Conservation (phyloP, 2,888 invertebrate genomes). For the Nowickia ferox region DNA sequence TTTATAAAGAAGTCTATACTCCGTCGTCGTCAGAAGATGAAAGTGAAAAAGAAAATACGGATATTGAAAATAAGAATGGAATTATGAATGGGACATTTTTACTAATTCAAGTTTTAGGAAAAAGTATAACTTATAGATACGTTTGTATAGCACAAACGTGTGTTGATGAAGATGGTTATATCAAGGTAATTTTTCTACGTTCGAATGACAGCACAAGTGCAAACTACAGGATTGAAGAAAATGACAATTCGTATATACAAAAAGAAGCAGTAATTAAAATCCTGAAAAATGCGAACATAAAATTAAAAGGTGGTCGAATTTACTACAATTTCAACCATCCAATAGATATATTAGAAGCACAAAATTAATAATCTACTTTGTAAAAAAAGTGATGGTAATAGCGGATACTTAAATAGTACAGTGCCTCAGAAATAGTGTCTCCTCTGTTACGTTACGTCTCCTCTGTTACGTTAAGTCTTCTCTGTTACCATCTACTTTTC, state of each 20-base stretch:
- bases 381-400: slow-evolving; percentile 53
- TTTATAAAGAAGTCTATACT: slow-evolving; percentile 54
- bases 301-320: slow-evolving; percentile 52
- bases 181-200: slow-evolving; percentile 44
- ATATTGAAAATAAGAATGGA: slow-evolving; percentile 49
- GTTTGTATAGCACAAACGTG: slow-evolving; percentile 50
- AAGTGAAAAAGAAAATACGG: slow-evolving; percentile 40
- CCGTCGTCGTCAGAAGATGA: slow-evolving; percentile 46
- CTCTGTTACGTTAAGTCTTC: slow-evolving; percentile 47
- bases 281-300: slow-evolving; percentile 49
- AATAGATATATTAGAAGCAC: slow-evolving; percentile 55
- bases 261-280: slow-evolving; percentile 56
- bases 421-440: slow-evolving; percentile 53
- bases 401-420: slow-evolving; percentile 53
- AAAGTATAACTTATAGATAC: slow-evolving; percentile 46
- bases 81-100: slow-evolving; percentile 50
- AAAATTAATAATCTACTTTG: slow-evolving; percentile 48
- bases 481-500: slow-evolving; percentile 42
- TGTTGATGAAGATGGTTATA: slow-evolving; percentile 48
- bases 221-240: slow-evolving; percentile 55
- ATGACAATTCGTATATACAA: slow-evolving; percentile 56
- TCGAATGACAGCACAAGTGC: slow-evolving; percentile 55
- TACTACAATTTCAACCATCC: slow-evolving; percentile 52
- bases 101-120: slow-evolving; percentile 49
- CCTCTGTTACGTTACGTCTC: slow-evolving; percentile 53